Base-by-base conservation (phyloP, 2,888 invertebrate genomes). In the Blera fallax region DNA sequence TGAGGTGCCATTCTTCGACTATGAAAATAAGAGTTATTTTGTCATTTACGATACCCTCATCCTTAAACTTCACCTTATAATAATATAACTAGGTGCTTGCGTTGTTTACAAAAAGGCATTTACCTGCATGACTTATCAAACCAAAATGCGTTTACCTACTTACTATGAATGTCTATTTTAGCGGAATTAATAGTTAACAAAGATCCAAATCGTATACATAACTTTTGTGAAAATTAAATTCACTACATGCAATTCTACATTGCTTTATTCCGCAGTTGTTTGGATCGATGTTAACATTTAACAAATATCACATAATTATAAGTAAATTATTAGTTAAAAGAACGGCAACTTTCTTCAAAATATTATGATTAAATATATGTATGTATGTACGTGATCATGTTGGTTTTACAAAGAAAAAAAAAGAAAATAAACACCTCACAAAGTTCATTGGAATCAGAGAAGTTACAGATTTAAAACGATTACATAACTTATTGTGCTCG, bases 401-500 rank as follows among this genome's bases (percentile, higher is more conserved):
- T 73, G 67, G 29, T 72, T 72, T 32, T 14, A 50, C 27, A 34
- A 56, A 54, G 18, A 18, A 45, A 54, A 21, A 4, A 48, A 62
- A 40, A 10, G 10, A 32, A 27, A 60, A n/a, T 21, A 54, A 50
- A 78, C 14, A 58, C 16, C 27, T 43, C 10, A 14, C 11, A 48
- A 34, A 37, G 8, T 21, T 40, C 11, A 29, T 37, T 48, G 34
- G 37, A 60, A 50, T 60, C 16, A 62, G 50, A 32, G 11, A 56
- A 65, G 64, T 24, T 10, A 45, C 27, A 54, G 11, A 69, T 77
- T 37, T 11, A 52, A 67, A 67, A 52, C 21, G 43, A 64, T 52
- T 67, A 69, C 40, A 62, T 73, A 78, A 83, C 73, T 37, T 67
- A 73, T 80, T 85, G 85, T 85, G 81, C 76, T 72, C 76, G 54